Percentiles rank a stretch among this genome's conserved stretches.
These are phyloP conservation scores for Neodon shergylaensis DNA, from an alignment of 2,113 vertebrate genomes.

Conservation along the genomic window DNA sequence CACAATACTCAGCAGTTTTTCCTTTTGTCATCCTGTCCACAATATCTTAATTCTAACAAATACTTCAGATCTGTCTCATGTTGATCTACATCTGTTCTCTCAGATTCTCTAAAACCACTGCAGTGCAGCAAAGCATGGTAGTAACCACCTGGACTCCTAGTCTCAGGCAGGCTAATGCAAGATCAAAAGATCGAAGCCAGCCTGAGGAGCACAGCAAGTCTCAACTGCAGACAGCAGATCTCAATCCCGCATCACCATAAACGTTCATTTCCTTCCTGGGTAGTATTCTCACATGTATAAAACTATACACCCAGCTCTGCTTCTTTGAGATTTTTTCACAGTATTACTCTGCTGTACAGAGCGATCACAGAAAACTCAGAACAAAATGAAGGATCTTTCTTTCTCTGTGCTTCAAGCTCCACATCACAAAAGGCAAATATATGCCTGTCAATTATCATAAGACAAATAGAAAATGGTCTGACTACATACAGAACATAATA, in stretches of 20 bases:
- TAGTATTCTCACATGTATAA: background rate
- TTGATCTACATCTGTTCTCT: background rate
- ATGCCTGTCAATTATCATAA: background rate
- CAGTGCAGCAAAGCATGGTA: background rate
- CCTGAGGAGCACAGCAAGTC: background rate
- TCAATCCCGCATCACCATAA: background rate
- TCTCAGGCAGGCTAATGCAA: too few relatives aligned
- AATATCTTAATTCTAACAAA: background rate
- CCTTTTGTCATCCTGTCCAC: background rate
- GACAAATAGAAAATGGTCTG: background rate
- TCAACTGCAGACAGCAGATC: background rate
- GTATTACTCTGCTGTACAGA: background rate
- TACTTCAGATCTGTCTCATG: background rate
- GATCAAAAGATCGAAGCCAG: background rate
- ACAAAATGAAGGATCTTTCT: background rate
- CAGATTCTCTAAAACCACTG: background rate
- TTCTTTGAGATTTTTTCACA: background rate
- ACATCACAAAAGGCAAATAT: background rate
- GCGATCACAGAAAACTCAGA: background rate
- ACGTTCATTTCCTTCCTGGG: background rate
- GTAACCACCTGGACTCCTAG: background rate
- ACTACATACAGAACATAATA: background rate
- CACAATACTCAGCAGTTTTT: background rate
- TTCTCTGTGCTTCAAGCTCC: background rate
- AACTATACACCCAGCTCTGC: background rate